phyloP scores from a whole-genome alignment of 1,140 invertebrate genomes.

The Caenorhabditis latens region DNA sequence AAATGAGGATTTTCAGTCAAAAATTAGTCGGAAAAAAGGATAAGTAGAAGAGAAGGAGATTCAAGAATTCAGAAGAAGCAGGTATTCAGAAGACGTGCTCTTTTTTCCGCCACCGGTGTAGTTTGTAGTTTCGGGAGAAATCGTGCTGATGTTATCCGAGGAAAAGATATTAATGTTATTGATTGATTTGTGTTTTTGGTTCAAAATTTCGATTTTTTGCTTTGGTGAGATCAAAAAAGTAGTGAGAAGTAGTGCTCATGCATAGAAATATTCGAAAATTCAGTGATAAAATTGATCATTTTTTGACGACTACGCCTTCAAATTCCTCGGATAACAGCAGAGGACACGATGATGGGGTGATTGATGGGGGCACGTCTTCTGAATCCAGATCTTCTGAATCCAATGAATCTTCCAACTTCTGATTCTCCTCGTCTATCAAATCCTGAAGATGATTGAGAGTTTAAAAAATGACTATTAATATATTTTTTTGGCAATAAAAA shows the following conservation, averaged over 20 bases:
- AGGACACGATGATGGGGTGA: slow-evolving; percentile 8
- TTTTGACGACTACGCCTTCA: slow-evolving; percentile 10
- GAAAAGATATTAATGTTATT: background rate
- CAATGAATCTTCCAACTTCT: background rate
- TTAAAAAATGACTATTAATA: background rate
- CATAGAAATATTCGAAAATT: background rate
- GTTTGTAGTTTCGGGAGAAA: background rate
- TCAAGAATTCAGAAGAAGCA: background rate
- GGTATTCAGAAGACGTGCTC: slow-evolving; percentile 7
- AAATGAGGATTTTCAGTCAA: background rate
- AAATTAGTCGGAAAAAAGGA: background rate
- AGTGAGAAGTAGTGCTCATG: background rate
- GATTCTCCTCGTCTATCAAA: slow-evolving; percentile 49
- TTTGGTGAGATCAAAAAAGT: background rate
- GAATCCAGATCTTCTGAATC: background rate
- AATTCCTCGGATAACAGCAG: slow-evolving; percentile 13
- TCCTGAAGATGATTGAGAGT: background rate
- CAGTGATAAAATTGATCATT: background rate
- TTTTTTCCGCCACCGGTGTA: slow-evolving; percentile 6
- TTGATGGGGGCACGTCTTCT: slow-evolving; percentile 21
- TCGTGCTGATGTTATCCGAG: slow-evolving; percentile 30
- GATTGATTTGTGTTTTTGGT: background rate
- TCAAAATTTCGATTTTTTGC: no score
- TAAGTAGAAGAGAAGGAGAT: background rate
- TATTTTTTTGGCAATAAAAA: background rate